A percentile compares a stretch with the other conserved stretches of the same genome.
Evolutionary conservation across 2,888 invertebrate species (phyloP).

Genomic region (Syritta pipiens): DNA sequence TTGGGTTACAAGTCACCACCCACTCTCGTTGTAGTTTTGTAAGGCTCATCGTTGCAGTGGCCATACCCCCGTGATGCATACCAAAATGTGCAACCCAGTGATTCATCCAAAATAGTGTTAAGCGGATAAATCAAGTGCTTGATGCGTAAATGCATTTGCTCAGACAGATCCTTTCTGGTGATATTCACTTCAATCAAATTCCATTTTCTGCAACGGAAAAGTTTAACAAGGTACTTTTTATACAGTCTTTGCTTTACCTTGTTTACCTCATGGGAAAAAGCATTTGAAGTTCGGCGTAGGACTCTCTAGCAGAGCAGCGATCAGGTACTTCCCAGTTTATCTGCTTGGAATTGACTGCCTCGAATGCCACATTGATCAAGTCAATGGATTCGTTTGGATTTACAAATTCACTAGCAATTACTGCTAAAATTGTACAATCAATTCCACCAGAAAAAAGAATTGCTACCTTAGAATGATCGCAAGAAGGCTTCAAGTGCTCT

Average conservation of each 20-base stretch:
- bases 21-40: conserved; percentile 71
- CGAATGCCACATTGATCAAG: conserved; percentile 96
- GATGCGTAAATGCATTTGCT: conserved; percentile 82
- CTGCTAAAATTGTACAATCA: conserved; percentile 95
- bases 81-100: conserved; percentile 97
- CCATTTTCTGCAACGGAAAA: conserved; percentile 83
- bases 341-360: conserved; percentile 74
- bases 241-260: not conserved
- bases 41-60: conserved; percentile 48
- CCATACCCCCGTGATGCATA: conserved; percentile 92
- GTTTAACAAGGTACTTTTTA: not conserved
- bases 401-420: conserved; percentile 87
- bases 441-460: conserved; percentile 97
- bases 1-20: not conserved
- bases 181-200: conserved; percentile 91
- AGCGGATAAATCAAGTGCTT: conserved; percentile 91
- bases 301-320: conserved; percentile 87
- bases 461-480: conserved; percentile 85
- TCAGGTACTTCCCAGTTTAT: conserved; percentile 88
- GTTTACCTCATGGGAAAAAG: conserved; percentile 83
- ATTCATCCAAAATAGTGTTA: conserved; percentile 95
- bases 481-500: conserved; percentile 71
- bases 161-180: conserved; percentile 83
- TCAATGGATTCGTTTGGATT: conserved; percentile 87
- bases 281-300: conserved; percentile 84